phyloP scores from a whole-genome alignment of 2,888 invertebrate species.

The Chrysopilus asiliformis region DNA sequence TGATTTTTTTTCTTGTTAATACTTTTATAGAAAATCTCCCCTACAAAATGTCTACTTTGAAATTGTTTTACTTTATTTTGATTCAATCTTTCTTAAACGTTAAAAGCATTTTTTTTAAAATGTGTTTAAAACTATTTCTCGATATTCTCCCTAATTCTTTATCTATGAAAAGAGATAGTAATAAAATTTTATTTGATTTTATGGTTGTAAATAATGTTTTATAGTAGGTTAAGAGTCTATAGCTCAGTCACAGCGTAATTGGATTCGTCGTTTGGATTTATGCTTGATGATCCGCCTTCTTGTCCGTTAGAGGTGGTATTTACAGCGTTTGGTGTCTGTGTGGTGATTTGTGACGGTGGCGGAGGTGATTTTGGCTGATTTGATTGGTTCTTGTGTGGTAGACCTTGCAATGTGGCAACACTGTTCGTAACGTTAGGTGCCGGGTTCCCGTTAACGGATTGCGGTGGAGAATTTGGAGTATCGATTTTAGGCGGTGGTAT shows the following conservation, averaged over 20 bases:
- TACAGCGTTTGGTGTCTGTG: slow-evolving; percentile 13
- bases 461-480: slow-evolving; percentile 27
- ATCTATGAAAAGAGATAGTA: too few relatives aligned
- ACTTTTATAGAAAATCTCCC: too few relatives aligned
- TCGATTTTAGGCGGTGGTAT: slow-evolving; percentile 36
- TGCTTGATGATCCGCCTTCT: slow-evolving; percentile 20
- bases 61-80: too few relatives aligned
- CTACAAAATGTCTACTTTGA: too few relatives aligned
- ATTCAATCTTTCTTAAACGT: too few relatives aligned
- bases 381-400: slow-evolving; percentile 1
- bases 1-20: too few relatives aligned
- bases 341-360: slow-evolving; percentile 15
- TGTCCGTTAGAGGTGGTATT: slow-evolving; percentile 1
- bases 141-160: too few relatives aligned
- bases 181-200: too few relatives aligned
- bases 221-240: slow-evolving; percentile 21
- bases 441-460: background rate
- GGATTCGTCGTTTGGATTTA: slow-evolving; percentile 33
- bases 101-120: too few relatives aligned
- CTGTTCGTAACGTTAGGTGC: background rate
- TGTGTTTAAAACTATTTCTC: too few relatives aligned
- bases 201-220: too few relatives aligned
- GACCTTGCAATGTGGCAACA: background rate
- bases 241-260: slow-evolving; percentile 37
- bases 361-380: slow-evolving; percentile 11